These are phyloP conservation scores for Eurosta solidaginis DNA, from an alignment of 1,140 invertebrate genomes.

Conservation along the genomic window DNA sequence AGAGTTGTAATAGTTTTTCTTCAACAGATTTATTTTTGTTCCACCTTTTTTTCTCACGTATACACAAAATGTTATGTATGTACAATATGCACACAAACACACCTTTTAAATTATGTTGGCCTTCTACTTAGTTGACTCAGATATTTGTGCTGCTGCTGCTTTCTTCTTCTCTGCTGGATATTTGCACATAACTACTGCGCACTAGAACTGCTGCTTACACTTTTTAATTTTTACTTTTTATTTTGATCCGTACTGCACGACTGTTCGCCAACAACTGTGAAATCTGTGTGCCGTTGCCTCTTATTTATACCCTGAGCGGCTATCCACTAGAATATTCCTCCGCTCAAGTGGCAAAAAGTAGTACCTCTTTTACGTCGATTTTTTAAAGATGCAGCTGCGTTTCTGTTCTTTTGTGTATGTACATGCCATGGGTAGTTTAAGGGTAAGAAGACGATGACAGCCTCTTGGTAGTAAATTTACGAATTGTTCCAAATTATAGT, in stretches of 20 bases:
- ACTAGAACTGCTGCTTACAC: background rate
- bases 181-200: too few relatives aligned
- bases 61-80: background rate
- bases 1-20: conserved; percentile 22
- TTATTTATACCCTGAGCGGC: conserved; percentile 26
- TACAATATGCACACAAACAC: conserved; percentile 45
- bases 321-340: background rate
- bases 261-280: conserved; percentile 32
- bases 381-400: too few relatives aligned
- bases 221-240: background rate
- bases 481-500: too few relatives aligned
- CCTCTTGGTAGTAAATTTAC: too few relatives aligned
- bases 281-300: background rate
- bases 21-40: background rate
- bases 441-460: too few relatives aligned
- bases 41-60: background rate
- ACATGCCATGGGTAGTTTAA: too few relatives aligned
- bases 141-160: background rate
- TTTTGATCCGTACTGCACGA: background rate
- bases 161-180: background rate
- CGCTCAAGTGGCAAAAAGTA: background rate
- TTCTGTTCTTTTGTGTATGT: too few relatives aligned
- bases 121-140: conserved; percentile 22
- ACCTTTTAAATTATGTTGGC: conserved; percentile 6
- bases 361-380: background rate